These are phyloP conservation scores for Mobula birostris DNA, from an alignment of 2,113 vertebrate species.

Conservation along the genomic window DNA sequence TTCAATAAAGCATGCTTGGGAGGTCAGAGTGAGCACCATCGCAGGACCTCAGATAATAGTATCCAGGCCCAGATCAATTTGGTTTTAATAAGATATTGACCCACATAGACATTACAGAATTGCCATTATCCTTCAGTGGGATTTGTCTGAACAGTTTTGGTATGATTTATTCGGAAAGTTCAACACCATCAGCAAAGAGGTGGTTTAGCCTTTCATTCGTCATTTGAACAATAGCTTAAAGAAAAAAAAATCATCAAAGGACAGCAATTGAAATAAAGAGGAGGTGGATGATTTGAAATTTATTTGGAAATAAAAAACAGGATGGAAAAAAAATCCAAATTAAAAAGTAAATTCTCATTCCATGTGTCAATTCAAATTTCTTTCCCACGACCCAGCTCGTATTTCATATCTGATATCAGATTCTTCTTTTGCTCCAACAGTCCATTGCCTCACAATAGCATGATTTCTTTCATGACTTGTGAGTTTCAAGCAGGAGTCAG, in stretches of 20 bases:
- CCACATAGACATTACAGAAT: constrained; percentile 26
- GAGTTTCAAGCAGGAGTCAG: neutral
- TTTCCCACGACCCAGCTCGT: neutral
- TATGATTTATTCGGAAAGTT: constrained; percentile 32
- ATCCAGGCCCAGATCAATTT: constrained; percentile 27
- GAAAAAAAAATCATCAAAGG: neutral
- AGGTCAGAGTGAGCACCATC: constrained; percentile 12
- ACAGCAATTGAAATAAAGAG: neutral
- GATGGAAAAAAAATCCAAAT: neutral
- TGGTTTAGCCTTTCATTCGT: constrained; percentile 7
- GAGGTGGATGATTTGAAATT: neutral
- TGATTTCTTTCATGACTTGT: neutral
- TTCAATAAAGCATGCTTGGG: constrained; percentile 29
- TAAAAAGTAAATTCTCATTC: neutral
- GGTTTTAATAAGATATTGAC: constrained; percentile 35
- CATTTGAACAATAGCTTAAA: neutral
- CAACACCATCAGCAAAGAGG: neutral
- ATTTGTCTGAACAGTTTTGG: constrained; percentile 13
- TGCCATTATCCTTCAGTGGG: constrained; percentile 24
- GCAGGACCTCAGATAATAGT: neutral
- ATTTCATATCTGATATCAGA: neutral
- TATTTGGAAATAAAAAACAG: neutral
- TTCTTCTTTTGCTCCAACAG: neutral
- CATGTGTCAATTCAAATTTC: neutral
- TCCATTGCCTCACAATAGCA: neutral